phyloP scores from a whole-genome alignment of 92 coral and sea anemone species.

The Epizoanthus stellaris region DNA sequence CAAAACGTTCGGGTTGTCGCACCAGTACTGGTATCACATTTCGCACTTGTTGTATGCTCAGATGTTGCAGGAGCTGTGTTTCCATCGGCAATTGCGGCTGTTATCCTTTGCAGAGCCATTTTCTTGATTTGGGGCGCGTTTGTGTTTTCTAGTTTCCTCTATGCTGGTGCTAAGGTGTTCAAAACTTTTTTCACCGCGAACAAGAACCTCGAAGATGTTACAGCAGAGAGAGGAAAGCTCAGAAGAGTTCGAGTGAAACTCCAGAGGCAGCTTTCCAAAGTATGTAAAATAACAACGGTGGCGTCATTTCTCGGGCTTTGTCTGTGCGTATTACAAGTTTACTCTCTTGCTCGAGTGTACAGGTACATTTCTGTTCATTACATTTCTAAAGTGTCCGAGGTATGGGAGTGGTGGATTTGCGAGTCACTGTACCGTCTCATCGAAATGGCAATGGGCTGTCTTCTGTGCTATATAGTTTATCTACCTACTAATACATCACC shows the following conservation, averaged over 20 bases:
- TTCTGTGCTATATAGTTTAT: constrained; percentile 26
- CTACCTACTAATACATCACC: not conserved
- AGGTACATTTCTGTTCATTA: constrained; percentile 13
- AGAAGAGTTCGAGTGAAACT: constrained; percentile 11
- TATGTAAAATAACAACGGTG: constrained; percentile 15
- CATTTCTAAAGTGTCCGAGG: not conserved
- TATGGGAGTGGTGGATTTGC: constrained; percentile 46
- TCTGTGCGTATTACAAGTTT: constrained; percentile 15
- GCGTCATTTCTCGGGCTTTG: constrained; percentile 21
- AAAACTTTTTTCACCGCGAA: constrained; percentile 6
- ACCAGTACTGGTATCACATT: constrained; percentile 8
- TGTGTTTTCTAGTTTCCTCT: constrained; percentile 28
- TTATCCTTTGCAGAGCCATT: constrained; percentile 4
- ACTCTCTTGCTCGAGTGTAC: constrained; percentile 22
- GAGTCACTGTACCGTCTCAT: constrained; percentile 31
- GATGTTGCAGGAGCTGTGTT: constrained; percentile 7
- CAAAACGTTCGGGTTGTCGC: constrained; percentile 21
- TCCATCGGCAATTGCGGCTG: constrained; percentile 1
- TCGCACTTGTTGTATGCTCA: constrained; percentile 6
- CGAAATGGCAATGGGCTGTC: constrained; percentile 34
- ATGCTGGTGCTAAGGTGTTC: constrained; percentile 16
- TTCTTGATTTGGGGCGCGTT: constrained; percentile 26
- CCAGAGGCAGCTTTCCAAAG: constrained; percentile 7
- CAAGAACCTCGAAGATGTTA: constrained; percentile 5
- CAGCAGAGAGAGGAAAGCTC: constrained; percentile 7